Base-by-base conservation (phyloP, 2,888 invertebrate species). In the Caenorhabditis sp. region DNA sequence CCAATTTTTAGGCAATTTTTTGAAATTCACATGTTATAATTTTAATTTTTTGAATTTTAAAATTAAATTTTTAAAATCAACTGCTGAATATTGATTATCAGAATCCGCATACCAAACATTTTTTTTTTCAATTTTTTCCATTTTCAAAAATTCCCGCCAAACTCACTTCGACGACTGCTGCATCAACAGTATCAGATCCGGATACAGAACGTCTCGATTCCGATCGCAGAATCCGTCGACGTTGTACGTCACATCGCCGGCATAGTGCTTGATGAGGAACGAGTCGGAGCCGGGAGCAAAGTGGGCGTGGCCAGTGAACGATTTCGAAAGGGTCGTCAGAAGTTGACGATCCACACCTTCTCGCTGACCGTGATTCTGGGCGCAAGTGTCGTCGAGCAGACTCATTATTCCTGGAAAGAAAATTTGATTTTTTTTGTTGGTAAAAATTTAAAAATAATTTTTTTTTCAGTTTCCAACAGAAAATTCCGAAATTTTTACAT, bases 351-450 rank as follows among this genome's bases (percentile, higher is more conserved):
- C 95, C 1, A 94, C 94, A 0, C 94, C 94, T 60, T 94, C 94
- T 13, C 94, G 93, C 65, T 94, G 94, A 4, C 94, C 94, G 91
- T 95, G 95, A 92, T 94, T 93, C 37, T 95, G 94, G 8, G 94
- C 94, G 92, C 95, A 95, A 1, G 95, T 94, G 91, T 95, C 95
- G 88, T 95, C 95, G 61, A 95, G 92, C 8, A 95, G 93, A 87
- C 94, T 93, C 93, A 95, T 94, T 60, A 95, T 93, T 61, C 91
- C 90, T 87, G 70, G 40, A 40, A 40, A 40, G 40, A 13, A 13
- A 40, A 40, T 40, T 40, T 13, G 40, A 40, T 11, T 13, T 13
- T 11, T 40, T 55, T 55, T 13, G 26, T 26, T 26, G 24, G 24
- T 2, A 26, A 53, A 53, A 53, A 53, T 8, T 20, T 26, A 2